A percentile compares a stretch with the other conserved stretches of the same genome.
Evolutionary conservation across 1,140 invertebrate species (phyloP).

Genomic region (Heliothis virescens): DNA sequence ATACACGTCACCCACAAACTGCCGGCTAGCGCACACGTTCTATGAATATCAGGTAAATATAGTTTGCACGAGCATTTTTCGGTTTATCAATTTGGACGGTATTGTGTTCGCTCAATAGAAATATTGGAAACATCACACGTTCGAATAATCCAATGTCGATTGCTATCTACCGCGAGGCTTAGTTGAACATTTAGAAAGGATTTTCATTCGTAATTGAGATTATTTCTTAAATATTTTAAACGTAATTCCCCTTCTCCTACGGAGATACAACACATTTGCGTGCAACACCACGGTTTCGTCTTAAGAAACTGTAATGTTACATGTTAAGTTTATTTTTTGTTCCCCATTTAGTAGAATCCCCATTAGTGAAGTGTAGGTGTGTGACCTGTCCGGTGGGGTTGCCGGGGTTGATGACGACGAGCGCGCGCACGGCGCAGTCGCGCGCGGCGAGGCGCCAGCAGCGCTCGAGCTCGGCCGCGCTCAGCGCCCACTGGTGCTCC

Average conservation of each 20-base stretch:
- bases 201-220: too few species aligned
- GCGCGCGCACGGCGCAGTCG: constrained; percentile 91
- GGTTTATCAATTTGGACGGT: background rate
- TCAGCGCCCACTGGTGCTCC: constrained; percentile 94
- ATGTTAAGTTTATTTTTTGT: too few species aligned
- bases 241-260: too few species aligned
- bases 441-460: constrained; percentile 89
- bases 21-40: constrained; percentile 3
- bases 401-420: constrained; percentile 99
- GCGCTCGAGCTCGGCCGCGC: constrained; percentile 93
- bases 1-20: constrained; percentile 28
- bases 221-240: too few species aligned
- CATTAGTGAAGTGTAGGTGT: background rate
- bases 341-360: background rate
- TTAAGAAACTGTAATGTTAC: too few species aligned
- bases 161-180: background rate
- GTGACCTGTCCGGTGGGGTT: constrained; percentile 95
- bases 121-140: background rate
- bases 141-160: background rate
- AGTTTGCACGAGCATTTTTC: constrained; percentile 1
- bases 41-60: background rate
- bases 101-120: background rate
- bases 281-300: too few species aligned
- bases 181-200: too few species aligned
- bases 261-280: too few species aligned